Evolutionary conservation across 2,888 invertebrate genomes (phyloP).

Genomic region (Microplitis manilae): DNA sequence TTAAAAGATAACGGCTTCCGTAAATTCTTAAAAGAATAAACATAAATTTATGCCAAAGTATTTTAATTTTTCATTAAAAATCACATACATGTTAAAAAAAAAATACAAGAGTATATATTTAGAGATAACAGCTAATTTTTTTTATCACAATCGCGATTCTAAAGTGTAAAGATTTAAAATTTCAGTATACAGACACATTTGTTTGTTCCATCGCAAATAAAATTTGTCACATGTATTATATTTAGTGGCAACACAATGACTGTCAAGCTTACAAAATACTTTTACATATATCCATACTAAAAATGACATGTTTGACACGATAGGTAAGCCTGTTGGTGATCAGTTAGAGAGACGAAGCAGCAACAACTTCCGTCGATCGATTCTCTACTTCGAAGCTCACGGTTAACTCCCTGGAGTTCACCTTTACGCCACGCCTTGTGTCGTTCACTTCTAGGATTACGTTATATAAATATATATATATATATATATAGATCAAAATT

Average conservation of each 20-base stretch:
- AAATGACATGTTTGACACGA: conserved; percentile 4
- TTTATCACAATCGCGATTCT: neutral
- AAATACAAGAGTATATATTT: too few species aligned
- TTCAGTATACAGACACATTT: too few species aligned
- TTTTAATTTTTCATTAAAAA: too few species aligned
- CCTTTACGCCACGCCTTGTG: conserved; percentile 57
- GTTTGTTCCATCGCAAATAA: neutral
- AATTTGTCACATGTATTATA: conserved; percentile 1
- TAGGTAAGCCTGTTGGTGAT: conserved; percentile 7
- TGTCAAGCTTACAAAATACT: neutral
- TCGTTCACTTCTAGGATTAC: conserved; percentile 31
- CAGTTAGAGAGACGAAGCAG: conserved; percentile 46
- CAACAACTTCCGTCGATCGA: conserved; percentile 58
- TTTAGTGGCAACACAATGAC: neutral
- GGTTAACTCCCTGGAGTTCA: conserved; percentile 55
- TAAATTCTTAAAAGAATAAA: too few species aligned
- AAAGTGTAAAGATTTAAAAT: too few species aligned
- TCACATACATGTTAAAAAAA: too few species aligned
- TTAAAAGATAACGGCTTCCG: too few species aligned
- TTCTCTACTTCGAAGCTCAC: conserved; percentile 49
- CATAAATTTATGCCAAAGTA: too few species aligned
- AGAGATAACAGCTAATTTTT: neutral
- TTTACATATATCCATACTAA: neutral
- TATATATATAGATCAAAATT: neutral
- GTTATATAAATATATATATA: conserved; percentile 10